Evolutionary conservation across 2,888 invertebrate species (phyloP).

Genomic region (Apotomis betuletana): DNA sequence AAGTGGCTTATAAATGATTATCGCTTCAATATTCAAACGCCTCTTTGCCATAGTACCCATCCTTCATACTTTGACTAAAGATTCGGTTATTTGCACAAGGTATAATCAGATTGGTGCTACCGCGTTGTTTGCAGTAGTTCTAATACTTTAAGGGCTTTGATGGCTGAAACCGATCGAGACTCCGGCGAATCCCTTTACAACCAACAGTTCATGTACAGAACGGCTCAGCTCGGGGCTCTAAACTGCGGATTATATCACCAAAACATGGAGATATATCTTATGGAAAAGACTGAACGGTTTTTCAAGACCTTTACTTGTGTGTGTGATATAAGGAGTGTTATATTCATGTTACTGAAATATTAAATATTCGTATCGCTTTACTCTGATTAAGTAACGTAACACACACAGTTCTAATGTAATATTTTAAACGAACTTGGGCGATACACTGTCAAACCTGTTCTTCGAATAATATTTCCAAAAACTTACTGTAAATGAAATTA

Average conservation of each 20-base stretch:
- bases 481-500: too few relatives aligned
- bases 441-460: too few relatives aligned
- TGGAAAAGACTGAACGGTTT: conserved; percentile 35
- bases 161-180: conserved; percentile 43
- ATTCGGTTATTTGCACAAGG: conserved; percentile 23
- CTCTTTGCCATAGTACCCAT: neutral
- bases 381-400: too few relatives aligned
- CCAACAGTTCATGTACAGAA: conserved; percentile 42
- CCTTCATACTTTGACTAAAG: conserved; percentile 18
- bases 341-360: too few relatives aligned
- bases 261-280: conserved; percentile 11
- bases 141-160: conserved; percentile 38
- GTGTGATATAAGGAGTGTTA: too few relatives aligned
- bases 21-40: neutral
- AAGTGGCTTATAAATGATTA: neutral
- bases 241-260: conserved; percentile 46
- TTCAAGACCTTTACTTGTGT: too few relatives aligned
- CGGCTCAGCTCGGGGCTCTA: conserved; percentile 44
- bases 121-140: conserved; percentile 41
- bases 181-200: conserved; percentile 51
- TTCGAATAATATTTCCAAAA: too few relatives aligned
- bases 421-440: too few relatives aligned
- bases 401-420: too few relatives aligned
- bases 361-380: too few relatives aligned
- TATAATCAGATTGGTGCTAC: conserved; percentile 19